These are phyloP conservation scores for Allolobophora icterica DNA, from an alignment of 2,888 invertebrate genomes.

Conservation along the genomic window DNA sequence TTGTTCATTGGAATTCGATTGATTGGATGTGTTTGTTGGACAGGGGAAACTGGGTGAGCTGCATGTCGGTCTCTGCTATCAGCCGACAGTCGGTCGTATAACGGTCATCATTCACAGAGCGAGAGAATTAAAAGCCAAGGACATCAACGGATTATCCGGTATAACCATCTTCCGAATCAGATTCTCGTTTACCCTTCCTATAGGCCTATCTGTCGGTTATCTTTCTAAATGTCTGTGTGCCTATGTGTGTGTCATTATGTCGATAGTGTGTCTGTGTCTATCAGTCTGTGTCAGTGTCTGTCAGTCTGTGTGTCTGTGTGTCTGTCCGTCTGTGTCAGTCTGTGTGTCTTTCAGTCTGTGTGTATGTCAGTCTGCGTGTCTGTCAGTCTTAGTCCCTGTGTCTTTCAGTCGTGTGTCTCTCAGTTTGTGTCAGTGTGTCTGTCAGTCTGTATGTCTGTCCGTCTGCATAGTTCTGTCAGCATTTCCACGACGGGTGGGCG, in stretches of 20 bases:
- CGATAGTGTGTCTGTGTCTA: too few relatives aligned
- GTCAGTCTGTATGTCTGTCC: too few relatives aligned
- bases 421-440: too few relatives aligned
- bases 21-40: not conserved
- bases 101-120: constrained; percentile 90
- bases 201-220: too few relatives aligned
- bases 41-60: constrained; percentile 60
- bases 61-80: constrained; percentile 88
- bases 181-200: not conserved
- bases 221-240: too few relatives aligned
- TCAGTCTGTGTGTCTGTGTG: too few relatives aligned
- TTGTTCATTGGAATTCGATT: too few relatives aligned
- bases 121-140: constrained; percentile 91
- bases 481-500: too few relatives aligned
- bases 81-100: constrained; percentile 90
- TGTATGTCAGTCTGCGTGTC: not conserved
- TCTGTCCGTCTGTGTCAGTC: too few relatives aligned
- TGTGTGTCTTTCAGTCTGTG: not conserved
- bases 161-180: not conserved
- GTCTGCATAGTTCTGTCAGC: too few relatives aligned
- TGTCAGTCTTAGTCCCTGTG: not conserved
- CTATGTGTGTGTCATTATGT: too few relatives aligned
- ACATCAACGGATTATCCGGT: constrained; percentile 80
- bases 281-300: too few relatives aligned
- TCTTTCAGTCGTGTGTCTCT: not conserved